phyloP scores from a whole-genome alignment of 2,888 invertebrate genomes.

The Hirtodrosophila cameraria region DNA sequence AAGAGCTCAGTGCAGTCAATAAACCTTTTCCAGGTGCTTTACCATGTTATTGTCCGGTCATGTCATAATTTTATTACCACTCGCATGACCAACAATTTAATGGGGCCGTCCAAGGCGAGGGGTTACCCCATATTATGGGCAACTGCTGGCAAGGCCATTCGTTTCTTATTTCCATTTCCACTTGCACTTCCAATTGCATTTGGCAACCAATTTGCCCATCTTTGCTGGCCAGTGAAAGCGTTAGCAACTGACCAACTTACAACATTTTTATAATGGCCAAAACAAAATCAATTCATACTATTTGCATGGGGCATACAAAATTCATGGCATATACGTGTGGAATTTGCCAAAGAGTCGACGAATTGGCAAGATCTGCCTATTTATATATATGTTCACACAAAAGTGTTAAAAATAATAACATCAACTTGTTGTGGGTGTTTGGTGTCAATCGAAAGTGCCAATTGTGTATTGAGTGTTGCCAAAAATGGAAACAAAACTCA shows the following conservation, averaged over 20 bases:
- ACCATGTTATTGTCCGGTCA: conserved; percentile 34
- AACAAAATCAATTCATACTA: conserved; percentile 60
- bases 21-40: conserved; percentile 60
- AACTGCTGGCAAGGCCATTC: conserved; percentile 52
- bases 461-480: conserved; percentile 1
- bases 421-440: conserved; percentile 54
- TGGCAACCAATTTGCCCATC: conserved; percentile 59
- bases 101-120: conserved; percentile 24
- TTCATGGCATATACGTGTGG: conserved; percentile 52
- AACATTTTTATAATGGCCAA: conserved; percentile 55
- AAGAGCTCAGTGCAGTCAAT: conserved; percentile 57
- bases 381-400: conserved; percentile 32
- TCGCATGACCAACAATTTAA: conserved; percentile 34
- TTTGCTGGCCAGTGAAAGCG: conserved; percentile 50
- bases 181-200: conserved; percentile 27
- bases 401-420: conserved; percentile 48
- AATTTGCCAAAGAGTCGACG: conserved; percentile 35
- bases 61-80: conserved; percentile 71
- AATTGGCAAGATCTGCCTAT: conserved; percentile 10
- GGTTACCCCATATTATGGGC: conserved; percentile 29
- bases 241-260: conserved; percentile 50
- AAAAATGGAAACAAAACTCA: conserved; percentile 7
- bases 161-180: not conserved
- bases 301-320: conserved; percentile 58
- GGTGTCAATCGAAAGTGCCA: conserved; percentile 43